Base-by-base conservation (phyloP, 2,797 vertebrate genomes). In the Notoglanidium macrostoma region DNA sequence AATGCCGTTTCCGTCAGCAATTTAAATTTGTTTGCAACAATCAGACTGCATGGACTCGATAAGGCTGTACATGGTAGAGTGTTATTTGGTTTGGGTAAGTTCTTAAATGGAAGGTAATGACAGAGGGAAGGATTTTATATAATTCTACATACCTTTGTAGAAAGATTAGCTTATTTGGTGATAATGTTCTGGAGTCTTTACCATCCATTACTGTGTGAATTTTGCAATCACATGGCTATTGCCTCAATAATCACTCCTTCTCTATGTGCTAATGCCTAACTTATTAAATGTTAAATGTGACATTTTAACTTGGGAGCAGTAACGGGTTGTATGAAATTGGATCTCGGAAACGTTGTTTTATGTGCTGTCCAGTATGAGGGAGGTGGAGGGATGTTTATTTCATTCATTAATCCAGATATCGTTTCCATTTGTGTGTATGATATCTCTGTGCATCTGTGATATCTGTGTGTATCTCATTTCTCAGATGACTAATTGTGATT, bases 281-380 rank as follows among this genome's bases (percentile, higher is more conserved):
- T 51, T 63, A 79, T 63, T 74, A 57, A 57, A 67, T 73, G 79
- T 57, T 77, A 77, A 87, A 84, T 65, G 49, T 84, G 86, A 70
- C 73, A 87, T 70, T 87, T 78, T 84, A 78, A 78, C 17, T 29
- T 35, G 54, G 35, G 73, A 77, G 35, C 49, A 59, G 29, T 55
- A n/a, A 26, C 19, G 29, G 59, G 4, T 44, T 67, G 32, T 87
- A 68, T 40, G 55, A 12, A 65, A 83, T 65, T 76, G 11, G 44
- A 87, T 76, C 74, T 63, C 15, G 19, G 11, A 46, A 63, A 76
- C 0, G 44, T 44, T 70, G 57, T n/a, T 82, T 57, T 65, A 32
- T 32, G 15, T 83, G 49, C 80, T 32, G 15, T 83, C 49, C 80
- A 82, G 12, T 67, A 19, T 46, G 26, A 61, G 55, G 19, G 40